These are phyloP conservation scores for Danaus plexippus DNA, from an alignment of 1,140 invertebrate species.

Conservation along the genomic window DNA sequence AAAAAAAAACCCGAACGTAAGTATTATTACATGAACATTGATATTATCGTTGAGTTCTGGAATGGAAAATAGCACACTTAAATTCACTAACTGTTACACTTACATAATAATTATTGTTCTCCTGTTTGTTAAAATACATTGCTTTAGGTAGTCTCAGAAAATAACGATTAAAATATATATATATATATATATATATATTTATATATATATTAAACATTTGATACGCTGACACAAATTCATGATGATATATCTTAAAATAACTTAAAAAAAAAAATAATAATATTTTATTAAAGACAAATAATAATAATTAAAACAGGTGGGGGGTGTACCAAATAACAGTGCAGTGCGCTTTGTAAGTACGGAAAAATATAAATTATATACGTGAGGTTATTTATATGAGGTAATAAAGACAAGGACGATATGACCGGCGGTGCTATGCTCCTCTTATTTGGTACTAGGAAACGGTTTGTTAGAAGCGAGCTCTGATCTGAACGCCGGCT, in stretches of 20 bases:
- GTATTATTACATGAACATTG: slow-evolving; percentile 67
- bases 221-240: slow-evolving; percentile 60
- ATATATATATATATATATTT: no score
- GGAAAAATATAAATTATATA: slow-evolving; percentile 51
- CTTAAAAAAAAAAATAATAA: slow-evolving; percentile 52
- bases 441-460: slow-evolving; percentile 65
- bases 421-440: slow-evolving; percentile 28
- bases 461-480: slow-evolving; percentile 1
- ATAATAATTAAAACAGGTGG: slow-evolving; percentile 32
- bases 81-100: slow-evolving; percentile 71
- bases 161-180: slow-evolving; percentile 62
- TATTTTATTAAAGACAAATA: no score
- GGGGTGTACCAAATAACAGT: slow-evolving; percentile 68
- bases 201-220: slow-evolving; percentile 49
- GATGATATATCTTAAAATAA: slow-evolving; percentile 60
- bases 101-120: slow-evolving; percentile 72
- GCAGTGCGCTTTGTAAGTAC: slow-evolving; percentile 65
- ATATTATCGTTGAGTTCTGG: slow-evolving; percentile 69
- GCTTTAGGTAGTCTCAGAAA: slow-evolving; percentile 68
- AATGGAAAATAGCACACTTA: slow-evolving; percentile 72
- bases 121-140: slow-evolving; percentile 70
- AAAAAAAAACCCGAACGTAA: slow-evolving; percentile 63
- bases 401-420: slow-evolving; percentile 54
- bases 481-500: neutral
- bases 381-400: slow-evolving; percentile 61